Percentiles rank a stretch among this genome's conserved stretches.
These are phyloP conservation scores for Conchocele bisecta DNA, from an alignment of 2,888 invertebrate genomes.

Conservation along the genomic window DNA sequence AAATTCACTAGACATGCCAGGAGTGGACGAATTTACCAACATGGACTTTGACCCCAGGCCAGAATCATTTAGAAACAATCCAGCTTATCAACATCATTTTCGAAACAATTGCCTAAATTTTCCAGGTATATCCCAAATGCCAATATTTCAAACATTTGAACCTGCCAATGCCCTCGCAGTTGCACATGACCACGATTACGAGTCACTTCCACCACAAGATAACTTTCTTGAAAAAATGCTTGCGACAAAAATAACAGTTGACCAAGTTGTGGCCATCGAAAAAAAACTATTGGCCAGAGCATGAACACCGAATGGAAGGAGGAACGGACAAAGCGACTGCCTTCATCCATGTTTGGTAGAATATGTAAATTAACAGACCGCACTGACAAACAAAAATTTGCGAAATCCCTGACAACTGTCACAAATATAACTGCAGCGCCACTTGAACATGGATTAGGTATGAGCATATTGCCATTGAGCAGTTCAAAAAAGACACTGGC, in stretches of 20 bases:
- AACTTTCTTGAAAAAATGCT: slow-evolving; percentile 27
- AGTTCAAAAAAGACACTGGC: background rate
- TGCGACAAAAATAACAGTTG: slow-evolving; percentile 20
- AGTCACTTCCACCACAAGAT: slow-evolving; percentile 31
- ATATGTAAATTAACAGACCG: too few relatives aligned
- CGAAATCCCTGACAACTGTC: background rate
- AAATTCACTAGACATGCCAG: slow-evolving; percentile 13
- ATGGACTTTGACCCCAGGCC: slow-evolving; percentile 47
- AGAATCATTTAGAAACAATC: slow-evolving; percentile 14
- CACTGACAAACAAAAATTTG: background rate
- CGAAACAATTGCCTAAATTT: slow-evolving; percentile 45
- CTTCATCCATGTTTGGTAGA: slow-evolving; percentile 17
- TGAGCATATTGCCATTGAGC: background rate
- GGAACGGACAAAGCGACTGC: slow-evolving; percentile 19
- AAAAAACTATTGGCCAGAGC: slow-evolving; percentile 36
- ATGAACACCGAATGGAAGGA: slow-evolving; percentile 35
- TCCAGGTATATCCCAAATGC: slow-evolving; percentile 40
- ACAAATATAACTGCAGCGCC: background rate
- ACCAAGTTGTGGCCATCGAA: slow-evolving; percentile 24
- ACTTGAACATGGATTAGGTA: background rate
- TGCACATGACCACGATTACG: slow-evolving; percentile 52
- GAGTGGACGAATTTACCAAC: slow-evolving; percentile 22
- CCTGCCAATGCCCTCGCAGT: slow-evolving; percentile 48
- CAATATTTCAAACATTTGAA: slow-evolving; percentile 42
- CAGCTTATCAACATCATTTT: slow-evolving; percentile 30